Base-by-base conservation (phyloP, 2,797 vertebrate species). In the Eulemur albifrons region DNA sequence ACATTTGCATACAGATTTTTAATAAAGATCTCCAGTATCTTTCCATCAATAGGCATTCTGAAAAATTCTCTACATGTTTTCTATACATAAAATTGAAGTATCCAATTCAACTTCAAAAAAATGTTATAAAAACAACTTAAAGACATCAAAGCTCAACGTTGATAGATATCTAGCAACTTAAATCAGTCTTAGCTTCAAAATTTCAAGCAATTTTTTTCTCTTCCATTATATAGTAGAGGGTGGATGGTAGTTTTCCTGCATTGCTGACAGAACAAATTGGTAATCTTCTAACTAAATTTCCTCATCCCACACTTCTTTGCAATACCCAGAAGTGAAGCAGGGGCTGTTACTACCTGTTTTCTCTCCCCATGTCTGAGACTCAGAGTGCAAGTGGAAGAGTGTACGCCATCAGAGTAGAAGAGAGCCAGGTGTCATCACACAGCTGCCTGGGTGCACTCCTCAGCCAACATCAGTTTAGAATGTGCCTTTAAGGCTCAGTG, bases 61-160 rank as follows among this genome's bases (percentile, higher is more conserved):
- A 95, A 93, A 88, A 94, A 97, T 96, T 96, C 54, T 94, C 54
- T 77, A 5, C 81, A 59, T 85, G 72, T 94, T 93, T 43, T 67
- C 50, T 81, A 65, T 38, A 83, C 65, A 81, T 18, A 96, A 88
- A 89, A 89, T 40, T 73, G 83, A 97, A 65, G 12, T 21, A 54
- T 57, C 17, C 45, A 86, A 75, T 92, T 92, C 57, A 85, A 5
- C 30, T 86, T 94, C 15, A 54, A 50, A 75, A 92, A 67, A n/a
- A 80, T 23, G 38, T 92, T 92, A 40, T 79, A 50, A 97, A 95
- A 67, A 17, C 57, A 92, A 77, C 50, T 70, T 86, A 52, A 90
- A 76, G 23, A 50, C 15, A 32, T 89, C 69, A 86, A 76, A 76
- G 30, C 32, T 89, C 65, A 92, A 48, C 9, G 54, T 6, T 85